Percentiles rank a stretch among this genome's conserved stretches.
Evolutionary conservation across 2,113 vertebrate species (phyloP).

Genomic region (Sturnira hondurensis): DNA sequence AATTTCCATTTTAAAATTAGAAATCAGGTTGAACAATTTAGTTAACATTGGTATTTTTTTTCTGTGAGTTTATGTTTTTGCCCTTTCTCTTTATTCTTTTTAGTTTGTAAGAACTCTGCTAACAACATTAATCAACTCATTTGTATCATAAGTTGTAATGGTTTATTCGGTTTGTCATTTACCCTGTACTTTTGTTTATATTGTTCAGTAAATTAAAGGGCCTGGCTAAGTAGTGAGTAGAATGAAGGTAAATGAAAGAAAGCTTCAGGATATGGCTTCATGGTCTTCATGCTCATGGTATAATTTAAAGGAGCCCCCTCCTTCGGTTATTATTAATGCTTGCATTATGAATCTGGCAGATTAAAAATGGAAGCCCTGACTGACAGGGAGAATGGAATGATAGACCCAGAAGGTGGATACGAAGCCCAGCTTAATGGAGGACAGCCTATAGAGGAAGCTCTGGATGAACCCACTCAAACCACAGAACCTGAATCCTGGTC

Average conservation of each 20-base stretch:
- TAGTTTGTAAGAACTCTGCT: background rate
- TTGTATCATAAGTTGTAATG: background rate
- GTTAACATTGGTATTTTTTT: background rate
- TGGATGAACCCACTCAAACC: background rate
- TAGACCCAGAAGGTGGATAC: conserved; percentile 77
- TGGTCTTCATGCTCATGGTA: background rate
- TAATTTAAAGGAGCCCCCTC: background rate
- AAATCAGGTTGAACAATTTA: background rate
- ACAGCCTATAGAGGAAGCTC: background rate
- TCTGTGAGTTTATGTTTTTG: background rate
- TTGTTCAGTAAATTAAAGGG: background rate
- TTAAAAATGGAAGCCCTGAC: conserved; percentile 88
- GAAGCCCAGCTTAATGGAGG: conserved; percentile 53
- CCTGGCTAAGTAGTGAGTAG: background rate
- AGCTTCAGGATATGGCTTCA: background rate
- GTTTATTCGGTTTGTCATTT: conserved; percentile 11
- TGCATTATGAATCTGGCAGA: conserved; percentile 74
- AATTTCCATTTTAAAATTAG: conserved; percentile 27
- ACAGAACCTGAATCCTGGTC: background rate
- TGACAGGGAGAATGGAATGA: conserved; percentile 86
- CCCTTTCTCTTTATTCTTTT: conserved; percentile 2
- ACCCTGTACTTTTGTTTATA: background rate
- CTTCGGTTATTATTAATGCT: background rate
- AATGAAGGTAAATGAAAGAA: background rate
- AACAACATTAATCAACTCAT: background rate